These are phyloP conservation scores for Scatophagus argus DNA, from an alignment of 2,113 vertebrate species.

Conservation along the genomic window DNA sequence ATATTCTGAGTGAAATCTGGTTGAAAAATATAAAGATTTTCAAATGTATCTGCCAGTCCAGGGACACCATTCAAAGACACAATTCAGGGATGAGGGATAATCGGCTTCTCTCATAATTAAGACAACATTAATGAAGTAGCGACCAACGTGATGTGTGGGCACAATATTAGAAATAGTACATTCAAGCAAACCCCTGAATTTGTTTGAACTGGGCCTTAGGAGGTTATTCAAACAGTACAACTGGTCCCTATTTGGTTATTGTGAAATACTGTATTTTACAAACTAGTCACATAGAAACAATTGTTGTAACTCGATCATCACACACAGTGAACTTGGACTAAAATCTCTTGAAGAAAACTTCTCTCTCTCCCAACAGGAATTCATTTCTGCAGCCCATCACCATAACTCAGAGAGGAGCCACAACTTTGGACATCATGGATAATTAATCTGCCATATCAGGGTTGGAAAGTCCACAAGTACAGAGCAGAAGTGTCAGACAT, in stretches of 20 bases:
- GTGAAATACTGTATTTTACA: conserved; percentile 21
- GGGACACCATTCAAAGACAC: not conserved
- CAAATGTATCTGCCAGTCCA: not conserved
- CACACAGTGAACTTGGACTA: conserved; percentile 6
- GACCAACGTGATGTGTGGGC: conserved; percentile 33
- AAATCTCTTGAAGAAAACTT: conserved; percentile 9
- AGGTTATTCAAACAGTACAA: conserved; percentile 18
- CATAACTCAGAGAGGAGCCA: conserved; percentile 11
- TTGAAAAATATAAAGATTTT: not conserved
- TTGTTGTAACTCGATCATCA: not conserved
- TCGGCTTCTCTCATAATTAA: not conserved
- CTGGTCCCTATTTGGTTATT: conserved; percentile 51
- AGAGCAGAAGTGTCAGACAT: conserved; percentile 24
- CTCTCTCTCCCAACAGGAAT: conserved; percentile 38
- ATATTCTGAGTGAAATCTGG: not conserved
- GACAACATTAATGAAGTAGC: conserved; percentile 16
- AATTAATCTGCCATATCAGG: conserved; percentile 19
- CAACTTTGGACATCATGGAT: conserved; percentile 21
- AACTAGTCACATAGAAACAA: conserved; percentile 13
- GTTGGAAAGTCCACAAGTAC: conserved; percentile 19
- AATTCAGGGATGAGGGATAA: not conserved
- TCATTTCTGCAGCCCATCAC: conserved; percentile 8
- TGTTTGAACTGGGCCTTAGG: conserved; percentile 15
- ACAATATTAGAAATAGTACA: conserved; percentile 21
- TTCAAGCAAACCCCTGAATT: conserved; percentile 40